These are phyloP conservation scores for Macaria liturata DNA, from an alignment of 2,888 invertebrate species.

Conservation along the genomic window DNA sequence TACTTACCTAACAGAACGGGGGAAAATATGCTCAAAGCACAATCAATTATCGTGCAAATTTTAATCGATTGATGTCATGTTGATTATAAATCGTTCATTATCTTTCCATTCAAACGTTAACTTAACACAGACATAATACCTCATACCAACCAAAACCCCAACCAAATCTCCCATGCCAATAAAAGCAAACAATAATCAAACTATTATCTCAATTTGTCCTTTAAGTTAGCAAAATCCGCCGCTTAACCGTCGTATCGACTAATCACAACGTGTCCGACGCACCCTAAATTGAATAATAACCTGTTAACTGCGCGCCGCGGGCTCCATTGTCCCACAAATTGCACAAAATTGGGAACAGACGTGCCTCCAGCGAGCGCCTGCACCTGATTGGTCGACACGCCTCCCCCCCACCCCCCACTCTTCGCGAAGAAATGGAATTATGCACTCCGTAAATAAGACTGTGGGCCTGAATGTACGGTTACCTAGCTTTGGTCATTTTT, in stretches of 20 bases:
- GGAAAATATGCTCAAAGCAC: too few species aligned
- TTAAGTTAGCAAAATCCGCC: too few species aligned
- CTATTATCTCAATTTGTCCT: too few species aligned
- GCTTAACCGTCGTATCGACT: constrained; percentile 38
- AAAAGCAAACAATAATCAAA: too few species aligned
- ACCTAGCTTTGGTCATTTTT: constrained; percentile 1
- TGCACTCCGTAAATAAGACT: constrained; percentile 75
- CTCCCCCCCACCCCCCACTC: constrained; percentile 41
- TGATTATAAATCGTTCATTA: too few species aligned
- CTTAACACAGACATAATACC: too few species aligned
- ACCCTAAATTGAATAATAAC: constrained; percentile 78
- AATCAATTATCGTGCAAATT: too few species aligned
- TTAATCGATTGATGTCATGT: too few species aligned
- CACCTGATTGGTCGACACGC: constrained; percentile 78
- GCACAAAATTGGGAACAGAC: constrained; percentile 77
- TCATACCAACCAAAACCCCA: too few species aligned
- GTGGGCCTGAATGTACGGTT: constrained; percentile 55
- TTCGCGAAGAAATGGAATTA: constrained; percentile 72
- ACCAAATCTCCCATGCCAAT: too few species aligned
- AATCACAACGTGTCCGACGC: constrained; percentile 75
- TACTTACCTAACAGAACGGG: too few species aligned
- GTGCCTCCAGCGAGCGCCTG: constrained; percentile 50
- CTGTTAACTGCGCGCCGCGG: constrained; percentile 66
- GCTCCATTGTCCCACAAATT: constrained; percentile 76
- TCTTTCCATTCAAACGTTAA: too few species aligned